Conservation (phyloP, 2,797 vertebrate species). For the Liasis olivaceus region DNA sequence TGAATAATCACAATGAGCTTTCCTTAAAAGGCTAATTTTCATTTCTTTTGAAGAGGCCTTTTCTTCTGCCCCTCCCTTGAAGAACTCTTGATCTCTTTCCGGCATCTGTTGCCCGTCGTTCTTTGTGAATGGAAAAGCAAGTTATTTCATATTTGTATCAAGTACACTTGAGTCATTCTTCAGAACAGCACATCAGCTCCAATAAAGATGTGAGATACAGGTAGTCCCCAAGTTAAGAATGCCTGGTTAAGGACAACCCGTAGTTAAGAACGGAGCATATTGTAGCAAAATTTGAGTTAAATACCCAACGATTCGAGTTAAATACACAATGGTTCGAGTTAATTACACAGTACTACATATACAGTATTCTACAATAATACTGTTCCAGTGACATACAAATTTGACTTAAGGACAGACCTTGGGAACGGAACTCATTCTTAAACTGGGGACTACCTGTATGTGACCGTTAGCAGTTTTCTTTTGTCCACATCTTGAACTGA, state of each 20-base stretch:
- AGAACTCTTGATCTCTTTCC: constrained; percentile 63
- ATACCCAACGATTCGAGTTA: no score
- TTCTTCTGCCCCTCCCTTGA: constrained; percentile 47
- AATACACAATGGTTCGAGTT: no score
- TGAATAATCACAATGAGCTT: constrained; percentile 54
- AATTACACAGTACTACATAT: no score
- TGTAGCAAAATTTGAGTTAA: no score
- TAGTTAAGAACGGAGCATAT: no score
- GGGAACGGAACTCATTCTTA: no score
- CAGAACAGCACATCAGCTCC: background rate
- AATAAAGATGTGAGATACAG: background rate
- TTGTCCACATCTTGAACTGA: constrained; percentile 55
- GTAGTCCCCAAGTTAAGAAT: no score
- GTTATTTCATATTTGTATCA: constrained; percentile 34
- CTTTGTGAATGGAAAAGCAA: constrained; percentile 61
- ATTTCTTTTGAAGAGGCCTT: constrained; percentile 44
- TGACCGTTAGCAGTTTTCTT: constrained; percentile 47
- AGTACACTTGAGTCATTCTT: background rate
- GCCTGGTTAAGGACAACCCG: no score
- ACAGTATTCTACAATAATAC: no score
- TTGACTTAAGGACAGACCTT: no score
- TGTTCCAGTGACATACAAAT: no score
- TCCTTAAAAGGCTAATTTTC: constrained; percentile 16
- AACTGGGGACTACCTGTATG: background rate
- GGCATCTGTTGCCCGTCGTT: constrained; percentile 59